Evolutionary conservation across 2,113 vertebrate genomes (phyloP), one percentile per base, ranked within the genome.

Genomic region (Nicator chloris): DNA sequence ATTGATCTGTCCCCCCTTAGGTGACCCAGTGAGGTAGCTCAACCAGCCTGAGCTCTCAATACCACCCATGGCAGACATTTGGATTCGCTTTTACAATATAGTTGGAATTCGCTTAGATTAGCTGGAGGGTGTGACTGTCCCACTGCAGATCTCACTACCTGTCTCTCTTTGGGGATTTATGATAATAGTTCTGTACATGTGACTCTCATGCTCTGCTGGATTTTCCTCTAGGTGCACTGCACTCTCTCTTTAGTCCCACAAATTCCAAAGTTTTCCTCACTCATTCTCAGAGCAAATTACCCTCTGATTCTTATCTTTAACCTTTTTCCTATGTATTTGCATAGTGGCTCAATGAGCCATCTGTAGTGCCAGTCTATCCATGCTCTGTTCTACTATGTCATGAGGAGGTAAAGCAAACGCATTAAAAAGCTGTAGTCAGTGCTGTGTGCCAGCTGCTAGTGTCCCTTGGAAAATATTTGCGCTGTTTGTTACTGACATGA

Each of bases 381-480:
- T 70, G 44, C 60, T 83, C 71, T 81, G 35, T 75, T 83, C 39
- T 37, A 53, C n/a, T 61, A 4, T 39, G 21, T 49, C 56, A 1
- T 39, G 30, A 85, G 57, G 47, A 91, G 69, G 56, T 65, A 81
- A 82, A 93, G 40, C 86, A 91, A 90, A 86, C 3, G 14, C 60
- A 39, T 93, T 73, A 60, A 31, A 63, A 82, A 92, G 50, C 59
- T 50, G 24, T 59, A 61, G 31, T 42, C 68, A 65, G 47, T 78
- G 66, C 70, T 92, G 77, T 65, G 81, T 71, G 73, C 90, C 82
- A 82, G 91, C 76, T 83, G 84, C 40, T 78, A 22, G 18, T 87
- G 93, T 82, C 84, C 77, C 84, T 93, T 73, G 89, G 93, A 96
- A 97, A 96, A 96, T 88, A 85, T 81, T 83, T 94, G 49, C 65